A percentile compares a stretch with the other conserved stretches of the same genome.
Conservation (phyloP, 35 echinoderm and acorn worm genomes). For the Anneissia japonica region DNA sequence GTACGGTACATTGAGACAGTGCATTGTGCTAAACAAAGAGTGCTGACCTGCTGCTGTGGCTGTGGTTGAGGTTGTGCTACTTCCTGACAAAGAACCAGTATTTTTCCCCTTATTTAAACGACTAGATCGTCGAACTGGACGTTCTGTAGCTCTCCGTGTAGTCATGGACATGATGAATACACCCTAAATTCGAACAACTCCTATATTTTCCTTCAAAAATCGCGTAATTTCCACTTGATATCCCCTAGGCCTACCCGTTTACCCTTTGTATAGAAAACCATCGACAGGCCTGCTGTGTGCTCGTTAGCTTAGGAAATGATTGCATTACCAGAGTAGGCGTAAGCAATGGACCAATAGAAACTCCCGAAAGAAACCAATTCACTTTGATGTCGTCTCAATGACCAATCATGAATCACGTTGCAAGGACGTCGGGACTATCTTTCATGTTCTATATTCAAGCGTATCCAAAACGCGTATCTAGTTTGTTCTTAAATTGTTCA, state of each 20-base stretch:
- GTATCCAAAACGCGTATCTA: not conserved
- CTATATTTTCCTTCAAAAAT: not conserved
- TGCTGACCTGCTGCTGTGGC: not conserved
- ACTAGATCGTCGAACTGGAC: not conserved
- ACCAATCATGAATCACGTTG: constrained; percentile 1
- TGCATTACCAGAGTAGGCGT: not conserved
- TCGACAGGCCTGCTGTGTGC: not conserved
- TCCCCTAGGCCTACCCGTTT: not conserved
- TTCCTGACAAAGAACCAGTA: not conserved
- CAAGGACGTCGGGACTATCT: not conserved
- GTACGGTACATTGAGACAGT: too few species aligned
- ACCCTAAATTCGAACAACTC: not conserved
- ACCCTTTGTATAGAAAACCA: not conserved
- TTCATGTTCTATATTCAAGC: not conserved
- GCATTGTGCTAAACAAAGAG: not conserved
- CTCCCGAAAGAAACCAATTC: not conserved
- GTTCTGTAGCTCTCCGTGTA: not conserved
- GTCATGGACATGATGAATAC: not conserved
- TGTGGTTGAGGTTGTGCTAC: not conserved
- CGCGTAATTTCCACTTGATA: not conserved
- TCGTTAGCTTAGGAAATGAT: not conserved
- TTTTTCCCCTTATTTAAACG: not conserved
- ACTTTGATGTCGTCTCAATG: not conserved
- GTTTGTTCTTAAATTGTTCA: not conserved
- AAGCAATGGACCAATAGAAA: not conserved